phyloP scores from a whole-genome alignment of 2,888 invertebrate species.

The Tigriopus californicus region DNA sequence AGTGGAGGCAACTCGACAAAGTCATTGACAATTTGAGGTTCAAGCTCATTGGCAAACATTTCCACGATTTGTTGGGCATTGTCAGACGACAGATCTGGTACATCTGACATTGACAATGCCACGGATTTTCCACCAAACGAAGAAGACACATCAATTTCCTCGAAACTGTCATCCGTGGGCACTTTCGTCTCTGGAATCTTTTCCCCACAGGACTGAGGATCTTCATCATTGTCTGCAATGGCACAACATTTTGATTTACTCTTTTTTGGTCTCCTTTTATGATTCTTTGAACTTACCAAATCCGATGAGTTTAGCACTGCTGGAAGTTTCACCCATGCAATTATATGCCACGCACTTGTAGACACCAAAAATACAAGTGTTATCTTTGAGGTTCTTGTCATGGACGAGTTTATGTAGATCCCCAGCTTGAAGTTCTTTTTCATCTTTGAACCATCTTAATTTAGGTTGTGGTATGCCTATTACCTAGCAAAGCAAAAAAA shows the following conservation, averaged over 20 bases:
- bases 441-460: conserved; percentile 84
- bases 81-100: conserved; percentile 75
- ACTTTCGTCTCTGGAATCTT: no score
- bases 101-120: conserved; percentile 73
- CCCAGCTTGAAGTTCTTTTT: conserved; percentile 66
- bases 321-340: conserved; percentile 74
- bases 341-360: conserved; percentile 78
- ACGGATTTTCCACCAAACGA: conserved; percentile 82
- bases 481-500: conserved; percentile 31
- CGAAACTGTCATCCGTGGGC: no score
- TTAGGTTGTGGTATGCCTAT: conserved; percentile 74
- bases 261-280: conserved; percentile 15
- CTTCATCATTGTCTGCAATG: neutral
- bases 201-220: no score
- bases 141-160: conserved; percentile 36
- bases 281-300: conserved; percentile 33
- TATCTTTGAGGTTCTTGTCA: conserved; percentile 45
- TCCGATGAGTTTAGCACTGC: conserved; percentile 68
- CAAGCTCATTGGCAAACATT: conserved; percentile 82
- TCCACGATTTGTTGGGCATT: conserved; percentile 77
- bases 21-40: conserved; percentile 46
- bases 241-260: neutral
- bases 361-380: conserved; percentile 69
- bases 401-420: conserved; percentile 78
- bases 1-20: conserved; percentile 63